Percentiles rank a stretch among this genome's conserved stretches.
Conservation (phyloP, 37 sponge, comb jelly and placozoan species). For the Tethya wilhelma region DNA sequence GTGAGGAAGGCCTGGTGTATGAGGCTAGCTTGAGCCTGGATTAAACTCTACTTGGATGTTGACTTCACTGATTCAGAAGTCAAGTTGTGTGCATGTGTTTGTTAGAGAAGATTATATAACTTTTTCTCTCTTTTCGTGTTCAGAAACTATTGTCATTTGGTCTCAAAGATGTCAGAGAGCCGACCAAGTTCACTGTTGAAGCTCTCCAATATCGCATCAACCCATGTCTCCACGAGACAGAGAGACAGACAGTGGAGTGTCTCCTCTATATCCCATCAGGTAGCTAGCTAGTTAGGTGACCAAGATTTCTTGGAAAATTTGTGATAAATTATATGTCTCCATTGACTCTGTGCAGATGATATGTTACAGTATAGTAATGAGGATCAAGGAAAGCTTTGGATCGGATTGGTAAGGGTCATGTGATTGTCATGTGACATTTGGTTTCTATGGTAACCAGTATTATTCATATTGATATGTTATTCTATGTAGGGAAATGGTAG, state of each 20-base stretch:
- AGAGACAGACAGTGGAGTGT: conserved; percentile 72
- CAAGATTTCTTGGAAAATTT: not conserved
- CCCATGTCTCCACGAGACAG: conserved; percentile 65
- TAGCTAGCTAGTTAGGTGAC: conserved; percentile 1
- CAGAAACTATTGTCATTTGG: conserved; percentile 58
- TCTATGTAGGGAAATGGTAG: conserved; percentile 86
- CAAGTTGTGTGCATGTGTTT: too few species aligned
- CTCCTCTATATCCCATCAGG: conserved; percentile 72
- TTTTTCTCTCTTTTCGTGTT: not conserved
- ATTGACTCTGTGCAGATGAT: not conserved
- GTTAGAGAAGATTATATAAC: not conserved
- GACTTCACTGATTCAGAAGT: too few species aligned
- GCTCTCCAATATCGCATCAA: conserved; percentile 74
- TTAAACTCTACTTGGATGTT: too few species aligned
- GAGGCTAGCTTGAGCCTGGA: too few species aligned
- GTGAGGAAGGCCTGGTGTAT: too few species aligned
- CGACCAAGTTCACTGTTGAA: conserved; percentile 44
- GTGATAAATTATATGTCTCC: too few species aligned
- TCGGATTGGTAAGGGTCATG: conserved; percentile 73
- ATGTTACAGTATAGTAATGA: conserved; percentile 11
- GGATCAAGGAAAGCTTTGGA: conserved; percentile 74
- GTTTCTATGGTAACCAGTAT: not conserved
- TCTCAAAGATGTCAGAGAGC: conserved; percentile 44
- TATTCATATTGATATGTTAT: too few species aligned
- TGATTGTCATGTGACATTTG: not conserved